Evolutionary conservation across 1,140 invertebrate species (phyloP), one percentile per base, ranked within the genome.

Genomic region (Drosophila melanica): DNA sequence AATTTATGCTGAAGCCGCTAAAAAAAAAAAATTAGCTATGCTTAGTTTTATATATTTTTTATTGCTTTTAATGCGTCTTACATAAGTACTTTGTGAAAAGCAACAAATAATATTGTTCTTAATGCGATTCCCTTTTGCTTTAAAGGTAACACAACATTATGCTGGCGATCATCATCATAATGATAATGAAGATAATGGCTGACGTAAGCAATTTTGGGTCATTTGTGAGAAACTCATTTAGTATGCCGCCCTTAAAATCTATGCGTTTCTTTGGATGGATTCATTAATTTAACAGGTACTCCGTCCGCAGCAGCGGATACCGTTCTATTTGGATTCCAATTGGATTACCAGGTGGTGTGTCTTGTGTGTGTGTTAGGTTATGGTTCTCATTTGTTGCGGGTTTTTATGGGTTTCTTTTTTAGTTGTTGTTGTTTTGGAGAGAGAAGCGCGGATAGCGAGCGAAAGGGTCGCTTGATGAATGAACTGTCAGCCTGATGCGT

Each of bases 381-480:
- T 66, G 64, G 64, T 66, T 54, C 11, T 20, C 30, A 47, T 48
- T 18, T 27, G 30, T 39, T 23, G 30, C 3, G 58, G 4, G 11
- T 58, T 20, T 30, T 44, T 44, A 11, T 14, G 5, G 54, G 20
- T 12, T 27, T 48, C 14, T 41, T 41, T 20, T 18, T n/a, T n/a
- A n/a, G n/a, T n/a, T n/a, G n/a, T n/a, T n/a, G n/a, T n/a, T n/a
- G n/a, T n/a, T n/a, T n/a, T n/a, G n/a, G n/a, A 30, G 23, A 3
- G 42, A 9, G 45, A 16, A 37, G 5, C n/a, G 10, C 2, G 23
- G 44, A 4, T 5, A n/a, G 45, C 4, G 20, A 16, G 1, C n/a
- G 39, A 68, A 60, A 53, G 47, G 57, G 66, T 68, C 66, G 37
- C 11, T 59, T 68, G 54, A 59, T 68, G 55, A 68, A 68, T 68